A percentile compares a stretch with the other conserved stretches of the same genome.
Conservation (phyloP, 2,888 invertebrate genomes). For the Ashinkailepas kermadecensis region DNA sequence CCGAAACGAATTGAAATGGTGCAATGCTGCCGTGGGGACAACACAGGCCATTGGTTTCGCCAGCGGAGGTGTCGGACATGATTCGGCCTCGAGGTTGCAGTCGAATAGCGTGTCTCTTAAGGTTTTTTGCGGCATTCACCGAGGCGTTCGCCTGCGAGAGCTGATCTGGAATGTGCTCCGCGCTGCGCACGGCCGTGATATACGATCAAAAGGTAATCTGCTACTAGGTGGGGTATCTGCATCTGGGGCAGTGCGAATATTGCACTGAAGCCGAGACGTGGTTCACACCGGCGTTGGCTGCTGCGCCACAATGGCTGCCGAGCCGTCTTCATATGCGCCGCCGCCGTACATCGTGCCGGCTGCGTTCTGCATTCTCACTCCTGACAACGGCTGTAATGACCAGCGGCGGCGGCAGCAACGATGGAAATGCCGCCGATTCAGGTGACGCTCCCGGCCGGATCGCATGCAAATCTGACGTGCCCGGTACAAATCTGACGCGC, state of each 20-base stretch:
- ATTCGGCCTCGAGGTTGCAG: too few relatives aligned
- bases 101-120: too few relatives aligned
- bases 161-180: neutral
- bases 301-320: too few relatives aligned
- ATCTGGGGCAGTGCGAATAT: neutral
- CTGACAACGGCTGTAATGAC: neutral
- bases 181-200: neutral
- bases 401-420: neutral
- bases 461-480: neutral
- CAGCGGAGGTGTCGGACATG: too few relatives aligned
- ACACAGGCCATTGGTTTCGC: neutral
- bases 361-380: neutral
- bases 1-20: slow-evolving; percentile 1
- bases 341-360: neutral
- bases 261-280: neutral
- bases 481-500: too few relatives aligned
- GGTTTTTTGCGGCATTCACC: too few relatives aligned
- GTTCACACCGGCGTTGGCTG: too few relatives aligned
- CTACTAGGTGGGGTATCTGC: neutral
- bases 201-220: neutral
- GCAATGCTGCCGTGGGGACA: neutral
- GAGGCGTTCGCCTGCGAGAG: too few relatives aligned
- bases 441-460: neutral
- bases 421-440: neutral
- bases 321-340: too few relatives aligned